These are phyloP conservation scores for Ganaspis sp. DNA, from an alignment of 1,140 invertebrate genomes.

Conservation along the genomic window DNA sequence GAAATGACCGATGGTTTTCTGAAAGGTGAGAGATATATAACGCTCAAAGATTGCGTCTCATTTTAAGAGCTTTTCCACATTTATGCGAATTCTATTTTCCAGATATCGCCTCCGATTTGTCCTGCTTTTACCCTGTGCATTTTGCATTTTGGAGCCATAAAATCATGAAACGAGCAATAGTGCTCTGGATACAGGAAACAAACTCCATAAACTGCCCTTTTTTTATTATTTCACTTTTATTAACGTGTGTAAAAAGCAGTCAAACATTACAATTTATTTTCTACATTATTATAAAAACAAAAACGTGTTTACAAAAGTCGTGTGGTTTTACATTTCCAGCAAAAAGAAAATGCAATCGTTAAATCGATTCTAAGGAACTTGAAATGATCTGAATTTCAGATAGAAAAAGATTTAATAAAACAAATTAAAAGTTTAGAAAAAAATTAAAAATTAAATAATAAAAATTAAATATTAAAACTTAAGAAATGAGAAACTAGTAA, in stretches of 20 bases:
- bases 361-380: no score
- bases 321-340: no score
- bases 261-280: conserved; percentile 7
- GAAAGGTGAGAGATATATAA: background rate
- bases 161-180: conserved; percentile 13
- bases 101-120: conserved; percentile 1
- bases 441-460: no score
- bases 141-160: conserved; percentile 10
- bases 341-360: no score
- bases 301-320: no score
- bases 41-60: background rate
- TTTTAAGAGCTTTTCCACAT: background rate
- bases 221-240: conserved; percentile 4
- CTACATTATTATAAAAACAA: background rate
- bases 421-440: no score
- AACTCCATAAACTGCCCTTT: background rate
- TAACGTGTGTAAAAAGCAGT: background rate
- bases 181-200: conserved; percentile 8
- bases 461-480: no score
- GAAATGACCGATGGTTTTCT: background rate
- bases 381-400: no score
- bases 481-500: no score
- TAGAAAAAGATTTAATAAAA: no score
- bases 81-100: conserved; percentile 13
- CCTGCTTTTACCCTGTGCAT: background rate